Evolutionary conservation across 2,888 invertebrate species (phyloP).

Genomic region (Sphaerophoria taeniata): DNA sequence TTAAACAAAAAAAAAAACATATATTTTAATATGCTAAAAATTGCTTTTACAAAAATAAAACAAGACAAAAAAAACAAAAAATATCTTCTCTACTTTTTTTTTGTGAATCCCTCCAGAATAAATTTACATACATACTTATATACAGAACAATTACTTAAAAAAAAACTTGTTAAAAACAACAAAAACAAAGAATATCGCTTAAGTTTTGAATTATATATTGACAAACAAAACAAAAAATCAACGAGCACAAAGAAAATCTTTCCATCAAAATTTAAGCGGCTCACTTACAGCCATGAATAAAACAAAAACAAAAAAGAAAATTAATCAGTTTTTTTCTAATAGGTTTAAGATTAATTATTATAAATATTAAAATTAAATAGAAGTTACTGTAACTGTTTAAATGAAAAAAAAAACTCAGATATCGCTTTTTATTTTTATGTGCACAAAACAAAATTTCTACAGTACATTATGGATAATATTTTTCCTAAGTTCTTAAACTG

Average conservation of each 20-base stretch:
- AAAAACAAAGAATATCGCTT: slow-evolving; percentile 73
- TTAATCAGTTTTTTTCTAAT: slow-evolving; percentile 59
- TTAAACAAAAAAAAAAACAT: slow-evolving; percentile 70
- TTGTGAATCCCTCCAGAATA: slow-evolving; percentile 73
- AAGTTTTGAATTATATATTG: slow-evolving; percentile 59
- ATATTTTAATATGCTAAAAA: slow-evolving; percentile 76
- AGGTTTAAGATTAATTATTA: slow-evolving; percentile 55
- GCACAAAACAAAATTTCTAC: slow-evolving; percentile 25
- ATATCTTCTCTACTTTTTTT: slow-evolving; percentile 78
- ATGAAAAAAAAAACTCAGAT: slow-evolving; percentile 54
- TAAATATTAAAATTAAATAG: slow-evolving; percentile 11
- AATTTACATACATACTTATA: slow-evolving; percentile 65
- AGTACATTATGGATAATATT: background rate
- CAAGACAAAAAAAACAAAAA: slow-evolving; percentile 61
- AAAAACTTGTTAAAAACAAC: slow-evolving; percentile 52
- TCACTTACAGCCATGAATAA: slow-evolving; percentile 71
- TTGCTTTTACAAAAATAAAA: slow-evolving; percentile 73
- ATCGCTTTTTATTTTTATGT: slow-evolving; percentile 52
- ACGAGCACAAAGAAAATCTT: slow-evolving; percentile 72
- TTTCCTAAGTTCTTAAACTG: background rate
- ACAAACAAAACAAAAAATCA: slow-evolving; percentile 35
- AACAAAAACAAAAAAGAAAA: slow-evolving; percentile 36
- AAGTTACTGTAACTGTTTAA: slow-evolving; percentile 45
- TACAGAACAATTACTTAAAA: slow-evolving; percentile 63
- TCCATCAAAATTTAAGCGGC: slow-evolving; percentile 73